Percentiles rank a stretch among this genome's conserved stretches.
Conservation (phyloP, 2,888 invertebrate genomes). For the Hemithea aestivaria region DNA sequence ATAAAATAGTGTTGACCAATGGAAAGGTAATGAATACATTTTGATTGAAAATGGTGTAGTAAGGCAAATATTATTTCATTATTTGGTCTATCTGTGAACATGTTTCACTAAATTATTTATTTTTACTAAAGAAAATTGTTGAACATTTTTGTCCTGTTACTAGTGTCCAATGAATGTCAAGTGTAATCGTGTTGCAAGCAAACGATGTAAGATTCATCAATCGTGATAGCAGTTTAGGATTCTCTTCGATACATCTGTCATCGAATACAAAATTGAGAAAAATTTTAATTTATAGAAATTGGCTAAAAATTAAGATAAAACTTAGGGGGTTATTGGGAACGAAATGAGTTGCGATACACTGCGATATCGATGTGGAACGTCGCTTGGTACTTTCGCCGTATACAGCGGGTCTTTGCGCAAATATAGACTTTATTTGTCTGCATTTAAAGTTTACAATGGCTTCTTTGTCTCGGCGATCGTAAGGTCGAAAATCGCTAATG, state of each 20-base stretch:
- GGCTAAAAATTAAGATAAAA: conserved; percentile 58
- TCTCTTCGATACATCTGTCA: conserved; percentile 51
- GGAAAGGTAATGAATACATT: too few relatives aligned
- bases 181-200: conserved; percentile 36
- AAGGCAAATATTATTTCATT: too few relatives aligned
- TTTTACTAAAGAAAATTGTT: too few relatives aligned
- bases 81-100: too few relatives aligned
- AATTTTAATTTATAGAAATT: conserved; percentile 61
- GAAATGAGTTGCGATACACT: conserved; percentile 53
- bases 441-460: conserved; percentile 12
- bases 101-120: too few relatives aligned
- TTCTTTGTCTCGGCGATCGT: conserved; percentile 33
- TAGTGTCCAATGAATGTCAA: conserved; percentile 20
- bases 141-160: too few relatives aligned
- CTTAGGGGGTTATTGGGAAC: conserved; percentile 47
- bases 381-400: conserved; percentile 38
- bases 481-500: conserved; percentile 26
- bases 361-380: conserved; percentile 43
- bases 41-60: too few relatives aligned
- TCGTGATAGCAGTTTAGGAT: conserved; percentile 44
- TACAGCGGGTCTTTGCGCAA: conserved; percentile 26
- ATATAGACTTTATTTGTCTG: conserved; percentile 23
- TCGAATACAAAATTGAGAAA: conserved; percentile 55
- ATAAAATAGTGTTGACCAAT: too few relatives aligned
- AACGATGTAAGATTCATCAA: conserved; percentile 37